Evolutionary conservation across 2,888 invertebrate genomes (phyloP), one percentile per base, ranked within the genome.

Genomic region (Geophilus truncorum): DNA sequence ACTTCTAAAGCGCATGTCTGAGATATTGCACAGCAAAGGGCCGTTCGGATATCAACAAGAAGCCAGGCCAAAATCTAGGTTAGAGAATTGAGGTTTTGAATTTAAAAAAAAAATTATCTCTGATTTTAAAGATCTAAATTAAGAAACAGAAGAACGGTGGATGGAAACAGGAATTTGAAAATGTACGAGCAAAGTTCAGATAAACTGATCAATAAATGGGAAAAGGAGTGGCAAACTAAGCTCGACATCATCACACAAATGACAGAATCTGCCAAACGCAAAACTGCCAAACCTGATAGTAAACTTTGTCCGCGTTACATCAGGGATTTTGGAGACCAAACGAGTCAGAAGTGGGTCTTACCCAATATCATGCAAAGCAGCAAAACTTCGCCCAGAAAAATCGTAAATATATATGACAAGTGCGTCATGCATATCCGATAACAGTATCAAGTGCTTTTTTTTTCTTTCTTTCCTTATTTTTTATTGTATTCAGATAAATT

Each of bases 251-350:
- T 70, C 12, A 25, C 70, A 3, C 70, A 70, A 25, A 10, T 70
- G 28, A 70, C 70, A 15, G 70, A 70, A 70, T 70, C 70, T 10
- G 70, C 70, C 25, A 70, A 70, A 70, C 70, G 28, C 0, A 70
- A 70, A 10, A 70, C 25, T 28, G 28, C 23, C 12, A 28, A 28
- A 25, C 70, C 23, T 25, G 28, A 70, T 25, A 15, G 25, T n/a
- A 28, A 70, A 10, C n/a, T 25, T 7, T 70, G 70, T 25, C 70
- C 70, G 10, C 23, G 70, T 15, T 70, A 25, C 25, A 70, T 70
- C 70, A 70, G 15, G 15, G 70, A 70, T 70, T 70, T 70, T 70
- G 70, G 70, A 70, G 70, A 70, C 28, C 25, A 70, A 28, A 70
- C 70, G 10, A 70, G 62, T 15, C 23, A 25, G 62, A 62, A 62